A percentile compares a stretch with the other conserved stretches of the same genome.
Evolutionary conservation across 2,888 invertebrate genomes (phyloP).

Genomic region (Scrobipalpa atriplicella): DNA sequence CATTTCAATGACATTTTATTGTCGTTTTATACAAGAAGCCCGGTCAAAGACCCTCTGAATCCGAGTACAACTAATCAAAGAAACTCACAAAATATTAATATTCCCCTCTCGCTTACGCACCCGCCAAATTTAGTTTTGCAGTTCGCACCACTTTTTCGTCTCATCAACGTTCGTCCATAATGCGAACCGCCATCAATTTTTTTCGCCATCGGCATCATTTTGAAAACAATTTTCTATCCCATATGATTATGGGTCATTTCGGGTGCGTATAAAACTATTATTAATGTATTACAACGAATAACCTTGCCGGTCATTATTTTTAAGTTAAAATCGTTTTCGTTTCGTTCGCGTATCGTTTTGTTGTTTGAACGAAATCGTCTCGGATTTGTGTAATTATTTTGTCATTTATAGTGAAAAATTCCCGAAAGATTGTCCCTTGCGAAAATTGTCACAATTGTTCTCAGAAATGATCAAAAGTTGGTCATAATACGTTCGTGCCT

Average conservation of each 20-base stretch:
- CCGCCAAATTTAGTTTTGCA: slow-evolving; percentile 59
- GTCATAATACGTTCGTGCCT: slow-evolving; percentile 9
- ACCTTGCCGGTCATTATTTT: slow-evolving; percentile 54
- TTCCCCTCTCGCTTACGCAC: slow-evolving; percentile 47
- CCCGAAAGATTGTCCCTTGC: slow-evolving; percentile 10
- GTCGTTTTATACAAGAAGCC: slow-evolving; percentile 21
- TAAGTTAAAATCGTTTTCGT: slow-evolving; percentile 48
- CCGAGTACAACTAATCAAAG: slow-evolving; percentile 61
- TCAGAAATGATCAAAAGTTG: slow-evolving; percentile 29
- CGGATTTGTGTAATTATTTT: slow-evolving; percentile 44
- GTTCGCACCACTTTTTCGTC: slow-evolving; percentile 67
- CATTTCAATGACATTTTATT: slow-evolving; percentile 28
- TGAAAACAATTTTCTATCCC: slow-evolving; percentile 80
- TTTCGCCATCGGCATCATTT: slow-evolving; percentile 64
- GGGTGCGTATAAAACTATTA: slow-evolving; percentile 73
- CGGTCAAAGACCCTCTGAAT: slow-evolving; percentile 27
- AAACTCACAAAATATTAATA: slow-evolving; percentile 57
- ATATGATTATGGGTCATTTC: slow-evolving; percentile 78
- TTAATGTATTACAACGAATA: slow-evolving; percentile 72
- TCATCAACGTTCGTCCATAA: slow-evolving; percentile 63
- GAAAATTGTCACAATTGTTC: slow-evolving; percentile 18
- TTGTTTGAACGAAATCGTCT: slow-evolving; percentile 34
- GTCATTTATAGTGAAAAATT: slow-evolving; percentile 29
- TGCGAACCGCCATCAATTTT: slow-evolving; percentile 71
- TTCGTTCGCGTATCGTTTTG: slow-evolving; percentile 38